These are phyloP conservation scores for Tyria jacobaeae DNA, from an alignment of 2,888 invertebrate genomes.

Conservation along the genomic window DNA sequence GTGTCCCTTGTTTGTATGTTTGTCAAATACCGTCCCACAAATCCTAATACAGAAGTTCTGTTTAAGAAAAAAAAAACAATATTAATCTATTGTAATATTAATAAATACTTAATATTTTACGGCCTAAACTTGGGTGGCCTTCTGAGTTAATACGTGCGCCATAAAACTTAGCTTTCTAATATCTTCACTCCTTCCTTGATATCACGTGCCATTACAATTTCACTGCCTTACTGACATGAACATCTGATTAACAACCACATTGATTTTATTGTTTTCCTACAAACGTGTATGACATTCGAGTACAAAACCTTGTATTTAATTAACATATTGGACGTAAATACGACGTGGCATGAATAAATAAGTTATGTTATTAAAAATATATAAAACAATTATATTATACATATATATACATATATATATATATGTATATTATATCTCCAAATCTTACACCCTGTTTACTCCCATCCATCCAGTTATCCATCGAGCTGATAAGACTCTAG, in stretches of 20 bases:
- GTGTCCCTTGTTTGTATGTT: no score
- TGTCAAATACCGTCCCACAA: no score
- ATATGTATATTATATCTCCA: conserved; percentile 25
- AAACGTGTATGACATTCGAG: conserved; percentile 28
- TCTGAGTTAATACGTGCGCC: conserved; percentile 37
- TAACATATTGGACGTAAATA: conserved; percentile 30
- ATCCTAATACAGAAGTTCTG: no score
- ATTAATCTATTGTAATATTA: no score
- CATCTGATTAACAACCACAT: conserved; percentile 32
- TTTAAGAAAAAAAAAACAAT: no score
- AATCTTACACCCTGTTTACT: no score
- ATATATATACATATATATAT: conserved; percentile 26
- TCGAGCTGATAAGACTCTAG: no score
- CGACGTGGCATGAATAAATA: conserved; percentile 34
- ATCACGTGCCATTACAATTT: conserved; percentile 45
- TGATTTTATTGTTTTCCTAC: conserved; percentile 32
- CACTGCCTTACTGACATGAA: conserved; percentile 29
- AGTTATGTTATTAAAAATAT: no score
- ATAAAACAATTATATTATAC: no score
- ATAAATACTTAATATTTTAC: no score
- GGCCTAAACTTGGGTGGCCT: conserved; percentile 19
- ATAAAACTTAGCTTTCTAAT: conserved; percentile 48
- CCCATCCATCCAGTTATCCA: no score
- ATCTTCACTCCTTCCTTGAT: conserved; percentile 29
- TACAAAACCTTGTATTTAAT: conserved; percentile 23